phyloP scores from a whole-genome alignment of 2,888 invertebrate species.

The Polydrusus pterygomalis region DNA sequence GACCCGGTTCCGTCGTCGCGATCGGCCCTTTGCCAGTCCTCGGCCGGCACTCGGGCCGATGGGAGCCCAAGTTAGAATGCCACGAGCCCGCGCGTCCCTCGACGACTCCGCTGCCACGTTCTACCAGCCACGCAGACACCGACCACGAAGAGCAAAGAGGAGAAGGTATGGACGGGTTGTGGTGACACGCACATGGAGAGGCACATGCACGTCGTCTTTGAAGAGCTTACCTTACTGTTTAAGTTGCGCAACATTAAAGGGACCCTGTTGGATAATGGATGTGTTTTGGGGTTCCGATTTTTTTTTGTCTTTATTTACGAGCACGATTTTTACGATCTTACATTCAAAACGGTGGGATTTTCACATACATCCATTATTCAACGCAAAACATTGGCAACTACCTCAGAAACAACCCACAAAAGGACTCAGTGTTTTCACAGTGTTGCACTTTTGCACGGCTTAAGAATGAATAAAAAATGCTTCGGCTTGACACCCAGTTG shows the following conservation, averaged over 20 bases:
- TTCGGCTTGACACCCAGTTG: not conserved
- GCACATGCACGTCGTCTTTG: constrained; percentile 23
- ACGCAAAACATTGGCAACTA: no score
- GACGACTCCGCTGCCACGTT: constrained; percentile 64
- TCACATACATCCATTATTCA: no score
- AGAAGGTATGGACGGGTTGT: constrained; percentile 51
- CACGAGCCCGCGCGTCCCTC: constrained; percentile 65
- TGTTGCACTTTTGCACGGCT: constrained; percentile 21
- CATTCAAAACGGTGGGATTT: no score
- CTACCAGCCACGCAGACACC: constrained; percentile 64
- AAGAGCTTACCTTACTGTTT: constrained; percentile 15
- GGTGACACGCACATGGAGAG: constrained; percentile 5
- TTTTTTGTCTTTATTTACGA: no score
- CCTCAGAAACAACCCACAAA: not conserved
- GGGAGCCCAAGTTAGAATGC: constrained; percentile 66
- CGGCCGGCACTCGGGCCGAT: constrained; percentile 66
- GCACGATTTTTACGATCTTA: no score
- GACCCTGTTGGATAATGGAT: not conserved
- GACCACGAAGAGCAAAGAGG: constrained; percentile 60
- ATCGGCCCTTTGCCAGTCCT: constrained; percentile 58
- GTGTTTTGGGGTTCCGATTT: no score
- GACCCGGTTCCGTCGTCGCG: constrained; percentile 21
- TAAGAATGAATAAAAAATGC: constrained; percentile 1
- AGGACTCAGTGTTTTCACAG: constrained; percentile 3
- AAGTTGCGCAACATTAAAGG: constrained; percentile 16